Conservation (phyloP, 2,797 vertebrate genomes). For the Microcaecilia unicolor region DNA sequence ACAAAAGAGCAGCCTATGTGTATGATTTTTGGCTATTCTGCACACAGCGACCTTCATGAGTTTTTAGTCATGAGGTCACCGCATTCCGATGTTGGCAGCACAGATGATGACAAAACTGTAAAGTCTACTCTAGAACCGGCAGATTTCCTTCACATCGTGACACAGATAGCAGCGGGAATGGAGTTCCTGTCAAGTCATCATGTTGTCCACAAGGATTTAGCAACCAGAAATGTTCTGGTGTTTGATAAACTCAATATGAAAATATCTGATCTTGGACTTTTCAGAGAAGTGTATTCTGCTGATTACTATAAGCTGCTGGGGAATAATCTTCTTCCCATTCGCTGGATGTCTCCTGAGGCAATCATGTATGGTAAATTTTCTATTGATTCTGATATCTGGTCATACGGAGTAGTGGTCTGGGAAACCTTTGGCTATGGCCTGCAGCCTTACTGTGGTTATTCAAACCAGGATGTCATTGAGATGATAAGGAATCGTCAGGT, state of each 20-base stretch:
- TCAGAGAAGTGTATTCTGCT: constrained; percentile 88
- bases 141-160: constrained; percentile 84
- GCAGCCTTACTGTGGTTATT: constrained; percentile 92
- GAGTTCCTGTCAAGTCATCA: constrained; percentile 89
- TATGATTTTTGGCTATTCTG: constrained; percentile 85
- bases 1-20: constrained; percentile 89
- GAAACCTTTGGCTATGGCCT: constrained; percentile 94
- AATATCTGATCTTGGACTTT: constrained; percentile 86
- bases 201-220: constrained; percentile 88
- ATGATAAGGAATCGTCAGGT: constrained; percentile 85
- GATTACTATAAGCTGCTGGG: constrained; percentile 90
- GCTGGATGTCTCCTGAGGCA: constrained; percentile 95
- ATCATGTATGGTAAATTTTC: constrained; percentile 87
- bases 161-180: constrained; percentile 89
- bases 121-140: constrained; percentile 84
- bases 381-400: constrained; percentile 92
- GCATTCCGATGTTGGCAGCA: constrained; percentile 88
- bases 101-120: constrained; percentile 84
- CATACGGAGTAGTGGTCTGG: constrained; percentile 88
- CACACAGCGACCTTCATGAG: constrained; percentile 86
- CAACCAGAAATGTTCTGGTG: constrained; percentile 84
- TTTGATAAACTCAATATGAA: constrained; percentile 85
- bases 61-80: constrained; percentile 92
- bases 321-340: constrained; percentile 75
- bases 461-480: constrained; percentile 94